Base-by-base conservation (phyloP, 2,113 vertebrate species). In the Conger conger region DNA sequence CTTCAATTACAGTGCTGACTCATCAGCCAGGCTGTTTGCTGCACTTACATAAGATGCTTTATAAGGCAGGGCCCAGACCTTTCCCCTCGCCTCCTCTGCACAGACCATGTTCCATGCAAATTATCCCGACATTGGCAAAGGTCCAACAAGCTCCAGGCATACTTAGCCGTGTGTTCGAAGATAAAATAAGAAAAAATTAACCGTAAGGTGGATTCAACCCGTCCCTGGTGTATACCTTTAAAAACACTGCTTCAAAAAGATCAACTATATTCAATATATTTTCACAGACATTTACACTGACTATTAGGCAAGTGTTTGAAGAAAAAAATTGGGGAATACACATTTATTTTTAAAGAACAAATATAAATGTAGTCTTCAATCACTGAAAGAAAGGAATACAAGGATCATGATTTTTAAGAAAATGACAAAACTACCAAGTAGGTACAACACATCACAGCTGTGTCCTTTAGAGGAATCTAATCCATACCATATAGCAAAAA, bases 1-100 rank as follows among this genome's bases (percentile, higher is more conserved):
- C 83, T 86, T 80, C 84, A 87, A 86, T 87, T 85, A 86, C 82
- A 77, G 80, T 27, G 45, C 82, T 88, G 88, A 91, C 78, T 91
- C 90, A 89, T 50, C 76, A 82, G 80, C 81, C 85, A 77, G 78
- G 27, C 80, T 36, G 38, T 27, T 76, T 77, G 53, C 76, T 73
- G 18, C 84, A 45, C 86, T 88, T 91, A 89, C 80, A 79, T 89
- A 91, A 89, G 85, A 82, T 80, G 45, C 38, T 82, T 42, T 33
- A 73, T 30, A 82, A 77, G 54, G 80, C 33, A 81, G 78, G 80
- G 42, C 76, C 86, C 8, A 38, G 33, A 45, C 80, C 80, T 50
- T 40, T 30, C 33, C 60, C 83, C 85, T 50, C 7, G 23, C 76
- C 87, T 86, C 87, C 87, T 85, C 83, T 81, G 83, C 85, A 87